Evolutionary conservation across 1,140 invertebrate genomes (phyloP).

Genomic region (Berghia stephanieae): DNA sequence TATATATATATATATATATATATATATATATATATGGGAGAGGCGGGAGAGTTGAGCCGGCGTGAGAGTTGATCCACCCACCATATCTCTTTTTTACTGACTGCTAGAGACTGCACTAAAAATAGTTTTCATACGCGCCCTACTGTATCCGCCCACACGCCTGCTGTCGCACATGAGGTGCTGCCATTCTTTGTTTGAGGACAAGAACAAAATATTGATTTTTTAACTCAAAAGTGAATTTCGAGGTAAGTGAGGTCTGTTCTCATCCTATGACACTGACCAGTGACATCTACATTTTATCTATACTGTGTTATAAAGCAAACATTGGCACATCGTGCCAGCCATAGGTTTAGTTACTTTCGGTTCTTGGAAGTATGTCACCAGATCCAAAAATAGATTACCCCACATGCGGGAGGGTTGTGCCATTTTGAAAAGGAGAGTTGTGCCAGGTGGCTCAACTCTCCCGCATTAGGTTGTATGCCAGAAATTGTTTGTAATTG

Average conservation of each 20-base stretch:
- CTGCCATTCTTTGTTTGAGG: not conserved
- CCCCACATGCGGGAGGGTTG: not conserved
- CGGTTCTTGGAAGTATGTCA: no score
- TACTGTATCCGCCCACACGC: not conserved
- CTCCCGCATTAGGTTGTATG: not conserved
- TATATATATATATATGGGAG: no score
- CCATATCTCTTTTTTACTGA: not conserved
- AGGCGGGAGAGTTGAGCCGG: conserved; percentile 17
- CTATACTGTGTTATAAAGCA: no score
- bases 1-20: no score
- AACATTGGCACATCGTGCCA: no score
- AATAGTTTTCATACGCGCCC: not conserved
- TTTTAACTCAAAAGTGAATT: not conserved
- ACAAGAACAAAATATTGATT: not conserved
- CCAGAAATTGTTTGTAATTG: no score
- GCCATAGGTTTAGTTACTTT: no score
- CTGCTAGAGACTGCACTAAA: not conserved
- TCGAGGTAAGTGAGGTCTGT: not conserved
- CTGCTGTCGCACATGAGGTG: no score
- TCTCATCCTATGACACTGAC: not conserved
- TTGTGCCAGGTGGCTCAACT: conserved; percentile 9
- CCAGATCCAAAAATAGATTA: not conserved
- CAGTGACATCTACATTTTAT: no score
- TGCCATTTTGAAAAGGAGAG: not conserved
- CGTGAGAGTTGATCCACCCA: not conserved